A percentile compares a stretch with the other conserved stretches of the same genome.
Evolutionary conservation across 2,113 vertebrate genomes (phyloP).

Genomic region (Onychorhynchus coronatus): DNA sequence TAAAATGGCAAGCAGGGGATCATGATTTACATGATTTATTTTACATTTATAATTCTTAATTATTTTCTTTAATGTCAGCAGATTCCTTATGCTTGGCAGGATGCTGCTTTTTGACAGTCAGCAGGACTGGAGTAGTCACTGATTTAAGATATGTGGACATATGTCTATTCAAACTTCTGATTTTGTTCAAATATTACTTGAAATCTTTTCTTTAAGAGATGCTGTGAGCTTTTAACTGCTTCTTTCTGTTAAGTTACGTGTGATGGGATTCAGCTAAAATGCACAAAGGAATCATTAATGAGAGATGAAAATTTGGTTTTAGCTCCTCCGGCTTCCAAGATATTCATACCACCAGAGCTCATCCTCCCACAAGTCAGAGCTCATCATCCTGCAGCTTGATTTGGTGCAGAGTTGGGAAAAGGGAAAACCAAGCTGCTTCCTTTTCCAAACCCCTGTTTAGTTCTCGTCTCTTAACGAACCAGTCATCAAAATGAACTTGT

Average conservation of each 20-base stretch:
- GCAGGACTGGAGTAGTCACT: neutral
- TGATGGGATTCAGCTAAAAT: neutral
- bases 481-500: conserved; percentile 15
- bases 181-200: neutral
- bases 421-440: neutral
- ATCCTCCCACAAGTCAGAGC: neutral
- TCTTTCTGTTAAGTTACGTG: neutral
- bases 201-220: neutral
- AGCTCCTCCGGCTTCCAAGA: neutral
- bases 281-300: neutral
- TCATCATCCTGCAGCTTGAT: neutral
- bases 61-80: neutral
- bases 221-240: neutral
- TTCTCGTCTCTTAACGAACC: neutral
- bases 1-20: neutral
- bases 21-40: neutral
- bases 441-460: neutral
- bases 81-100: neutral
- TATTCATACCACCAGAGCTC: neutral
- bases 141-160: neutral
- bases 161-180: neutral
- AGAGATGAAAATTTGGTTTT: neutral
- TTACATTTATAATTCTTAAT: neutral
- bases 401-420: neutral
- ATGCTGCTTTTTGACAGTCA: neutral